Conservation (phyloP, 2,888 invertebrate species). For the Sicus ferrugineus region DNA sequence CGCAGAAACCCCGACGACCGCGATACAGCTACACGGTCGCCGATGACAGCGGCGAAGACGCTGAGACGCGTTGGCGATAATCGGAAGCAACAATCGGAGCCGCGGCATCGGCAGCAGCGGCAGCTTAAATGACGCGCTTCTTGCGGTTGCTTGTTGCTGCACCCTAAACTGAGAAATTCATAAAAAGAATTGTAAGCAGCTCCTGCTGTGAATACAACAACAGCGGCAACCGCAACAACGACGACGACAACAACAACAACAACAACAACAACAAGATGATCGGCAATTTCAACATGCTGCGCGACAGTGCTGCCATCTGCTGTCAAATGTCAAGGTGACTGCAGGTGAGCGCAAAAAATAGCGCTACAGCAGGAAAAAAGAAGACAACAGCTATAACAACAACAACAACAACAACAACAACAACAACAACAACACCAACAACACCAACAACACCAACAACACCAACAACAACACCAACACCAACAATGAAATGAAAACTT, state of each 20-base stretch:
- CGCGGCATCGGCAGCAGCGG: background rate
- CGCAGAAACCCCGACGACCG: too few species aligned
- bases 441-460: slow-evolving; percentile 22
- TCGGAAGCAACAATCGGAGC: background rate
- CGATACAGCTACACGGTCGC: too few species aligned
- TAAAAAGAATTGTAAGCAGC: background rate
- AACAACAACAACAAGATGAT: slow-evolving; percentile 32
- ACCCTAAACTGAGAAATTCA: background rate
- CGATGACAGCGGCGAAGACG: background rate
- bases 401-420: slow-evolving; percentile 37
- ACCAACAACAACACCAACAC: slow-evolving; percentile 39
- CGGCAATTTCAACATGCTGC: slow-evolving; percentile 42
- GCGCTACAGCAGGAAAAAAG: slow-evolving; percentile 1
- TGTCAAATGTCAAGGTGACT: slow-evolving; percentile 40
- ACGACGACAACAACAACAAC: background rate
- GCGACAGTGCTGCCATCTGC: slow-evolving; percentile 39
- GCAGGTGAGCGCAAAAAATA: slow-evolving; percentile 18
- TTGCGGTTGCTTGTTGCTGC: background rate
- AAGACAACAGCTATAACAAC: slow-evolving; percentile 19
- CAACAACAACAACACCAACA: background rate
- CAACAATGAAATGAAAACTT: background rate
- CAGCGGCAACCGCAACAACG: too few species aligned
- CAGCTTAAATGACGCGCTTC: slow-evolving; percentile 1
- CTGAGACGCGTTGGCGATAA: slow-evolving; percentile 13
- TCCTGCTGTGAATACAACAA: too few species aligned